These are phyloP conservation scores for Apostichopus leukothele DNA, from an alignment of 53 echinoderm and acorn worm species.

Conservation along the genomic window DNA sequence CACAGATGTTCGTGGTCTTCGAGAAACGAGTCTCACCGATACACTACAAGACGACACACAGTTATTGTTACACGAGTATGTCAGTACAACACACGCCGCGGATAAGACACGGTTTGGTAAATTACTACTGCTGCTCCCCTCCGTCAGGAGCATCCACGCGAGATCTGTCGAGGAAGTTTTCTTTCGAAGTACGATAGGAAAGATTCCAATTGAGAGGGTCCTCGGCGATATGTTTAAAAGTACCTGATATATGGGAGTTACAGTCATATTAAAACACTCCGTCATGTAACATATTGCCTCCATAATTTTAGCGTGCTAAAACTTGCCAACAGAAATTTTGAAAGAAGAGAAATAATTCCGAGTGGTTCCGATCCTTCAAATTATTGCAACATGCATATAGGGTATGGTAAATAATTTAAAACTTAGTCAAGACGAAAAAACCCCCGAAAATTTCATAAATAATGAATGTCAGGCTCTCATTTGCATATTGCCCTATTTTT, in stretches of 20 bases:
- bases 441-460: too few species aligned
- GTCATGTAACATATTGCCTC: too few species aligned
- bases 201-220: conserved; percentile 84
- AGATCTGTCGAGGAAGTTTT: conserved; percentile 77
- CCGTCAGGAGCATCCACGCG: conserved; percentile 71
- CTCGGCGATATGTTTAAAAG: conserved; percentile 96
- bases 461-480: too few species aligned
- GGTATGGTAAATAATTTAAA: too few species aligned
- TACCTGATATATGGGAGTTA: conserved; percentile 34
- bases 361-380: too few species aligned
- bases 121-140: conserved; percentile 73
- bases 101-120: conserved; percentile 83
- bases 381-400: too few species aligned
- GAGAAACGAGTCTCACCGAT: conserved; percentile 66
- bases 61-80: conserved; percentile 74
- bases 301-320: too few species aligned
- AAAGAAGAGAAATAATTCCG: too few species aligned
- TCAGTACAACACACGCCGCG: conserved; percentile 54
- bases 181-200: conserved; percentile 85
- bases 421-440: too few species aligned
- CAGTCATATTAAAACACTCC: too few species aligned
- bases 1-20: conserved; percentile 73
- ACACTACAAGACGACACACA: conserved; percentile 87
- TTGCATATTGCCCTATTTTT: too few species aligned
- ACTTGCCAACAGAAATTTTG: too few species aligned